Percentiles rank a stretch among this genome's conserved stretches.
These are phyloP conservation scores for Fabriciana adippe DNA, from an alignment of 2,888 invertebrate genomes.

Conservation along the genomic window DNA sequence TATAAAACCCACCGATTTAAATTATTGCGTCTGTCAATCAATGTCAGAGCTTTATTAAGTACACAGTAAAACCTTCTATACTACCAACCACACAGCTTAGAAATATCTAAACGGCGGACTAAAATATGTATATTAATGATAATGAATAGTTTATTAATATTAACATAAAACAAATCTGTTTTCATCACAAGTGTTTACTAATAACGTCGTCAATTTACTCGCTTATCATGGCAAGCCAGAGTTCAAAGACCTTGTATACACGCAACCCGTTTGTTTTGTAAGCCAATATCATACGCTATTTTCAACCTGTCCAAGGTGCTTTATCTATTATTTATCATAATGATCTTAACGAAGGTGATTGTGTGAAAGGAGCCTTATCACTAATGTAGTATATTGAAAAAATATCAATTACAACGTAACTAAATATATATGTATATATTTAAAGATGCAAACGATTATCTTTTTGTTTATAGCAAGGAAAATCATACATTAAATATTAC, in stretches of 20 bases:
- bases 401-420: neutral
- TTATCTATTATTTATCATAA: constrained; percentile 35
- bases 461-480: too few species aligned
- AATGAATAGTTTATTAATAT: constrained; percentile 32
- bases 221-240: constrained; percentile 34
- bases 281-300: constrained; percentile 31
- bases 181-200: constrained; percentile 33
- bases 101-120: too few species aligned
- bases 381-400: neutral
- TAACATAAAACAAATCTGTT: constrained; percentile 29
- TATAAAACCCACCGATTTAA: too few species aligned
- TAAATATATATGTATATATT: neutral
- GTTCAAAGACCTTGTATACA: constrained; percentile 45
- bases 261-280: constrained; percentile 40
- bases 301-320: constrained; percentile 25
- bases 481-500: too few species aligned
- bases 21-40: too few species aligned
- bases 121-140: neutral
- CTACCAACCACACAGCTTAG: too few species aligned
- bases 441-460: neutral
- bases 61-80: too few species aligned
- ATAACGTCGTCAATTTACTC: constrained; percentile 28
- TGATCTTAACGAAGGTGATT: constrained; percentile 29
- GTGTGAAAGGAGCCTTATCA: constrained; percentile 18
- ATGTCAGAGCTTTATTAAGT: too few species aligned